Conservation (phyloP, 1,140 invertebrate genomes). For the Mylabris phalerata region DNA sequence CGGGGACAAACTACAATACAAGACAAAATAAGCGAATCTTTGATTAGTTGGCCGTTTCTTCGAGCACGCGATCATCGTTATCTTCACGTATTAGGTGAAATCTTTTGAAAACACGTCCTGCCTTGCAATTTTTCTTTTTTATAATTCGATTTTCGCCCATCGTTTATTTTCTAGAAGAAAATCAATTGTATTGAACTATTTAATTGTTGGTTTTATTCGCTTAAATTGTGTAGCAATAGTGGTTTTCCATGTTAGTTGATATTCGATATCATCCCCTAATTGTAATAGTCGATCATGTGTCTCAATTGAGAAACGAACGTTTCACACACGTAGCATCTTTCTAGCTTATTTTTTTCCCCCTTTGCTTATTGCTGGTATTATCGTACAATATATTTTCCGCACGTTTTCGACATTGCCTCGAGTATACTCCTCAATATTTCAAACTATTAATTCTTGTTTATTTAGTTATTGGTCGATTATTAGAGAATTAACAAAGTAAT, state of each 20-base stretch:
- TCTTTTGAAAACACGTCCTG: too few species aligned
- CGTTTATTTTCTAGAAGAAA: too few species aligned
- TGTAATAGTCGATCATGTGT: conserved; percentile 14
- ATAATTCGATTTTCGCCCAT: too few species aligned
- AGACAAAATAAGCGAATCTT: neutral
- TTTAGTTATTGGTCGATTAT: too few species aligned
- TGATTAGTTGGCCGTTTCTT: conserved; percentile 9
- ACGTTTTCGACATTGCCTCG: conserved; percentile 9
- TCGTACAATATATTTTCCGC: conserved; percentile 12
- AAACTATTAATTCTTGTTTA: too few species aligned
- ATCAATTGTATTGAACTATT: too few species aligned
- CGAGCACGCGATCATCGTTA: conserved; percentile 15
- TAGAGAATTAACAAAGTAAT: too few species aligned
- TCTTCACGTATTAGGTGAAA: conserved; percentile 3
- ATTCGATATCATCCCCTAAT: conserved; percentile 18
- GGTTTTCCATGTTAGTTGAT: conserved; percentile 18
- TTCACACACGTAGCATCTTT: conserved; percentile 9
- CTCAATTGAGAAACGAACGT: neutral
- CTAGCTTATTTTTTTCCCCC: neutral
- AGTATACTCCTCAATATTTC: too few species aligned
- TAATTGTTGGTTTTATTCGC: too few species aligned
- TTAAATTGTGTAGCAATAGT: conserved; percentile 2
- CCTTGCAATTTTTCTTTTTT: too few species aligned
- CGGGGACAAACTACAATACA: too few species aligned
- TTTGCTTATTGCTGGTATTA: conserved; percentile 6